Base-by-base conservation (phyloP, 1,140 invertebrate species). In the Laupala kohalensis region DNA sequence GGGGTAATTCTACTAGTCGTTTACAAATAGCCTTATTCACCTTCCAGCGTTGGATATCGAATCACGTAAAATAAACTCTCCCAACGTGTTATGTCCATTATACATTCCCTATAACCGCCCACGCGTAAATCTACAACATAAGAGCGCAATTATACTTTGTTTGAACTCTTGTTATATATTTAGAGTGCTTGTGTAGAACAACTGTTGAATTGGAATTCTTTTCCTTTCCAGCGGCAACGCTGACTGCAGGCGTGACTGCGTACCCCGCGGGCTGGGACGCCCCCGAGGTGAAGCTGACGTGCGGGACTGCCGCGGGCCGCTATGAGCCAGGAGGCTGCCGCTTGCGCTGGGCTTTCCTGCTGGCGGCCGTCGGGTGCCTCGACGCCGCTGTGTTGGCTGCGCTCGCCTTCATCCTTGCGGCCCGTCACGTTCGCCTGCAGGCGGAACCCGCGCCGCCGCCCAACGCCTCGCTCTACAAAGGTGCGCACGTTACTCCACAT, bases 191-290 rank as follows among this genome's bases (percentile, higher is more conserved):
- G n/a, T n/a, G n/a, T n/a, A n/a, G n/a, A n/a, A n/a, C n/a, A n/a
- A n/a, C n/a, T n/a, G n/a, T n/a, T n/a, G n/a, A n/a, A n/a, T n/a
- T n/a, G 19, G 2, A 15, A n/a, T 30, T 30, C 28, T n/a, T 69
- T 26, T 73, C 77, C 74, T 77, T 85, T 86, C 3, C 82, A 95
- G 93, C 92, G 19, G 78, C 91, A 19, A 92, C 87, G 76, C 89
- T 96, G 87, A 87, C 92, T 4, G 87, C 88, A 4, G 93, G 93
- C 6, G 92, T 96, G 67, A 86, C 90, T 23, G 86, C 94, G n/a
- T 98, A 92, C 84, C 96, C 97, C 0, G 88, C 92, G 23, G 96
- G 94, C 6, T 99, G 95, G 95, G 90, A 94, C 77, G 88, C 93
- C 15, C 83, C 87, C 0, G 83, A 88, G 72, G 92, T 98, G 9